These are phyloP conservation scores for Holocentrus rufus DNA, from an alignment of 2,797 vertebrate species.

Conservation along the genomic window DNA sequence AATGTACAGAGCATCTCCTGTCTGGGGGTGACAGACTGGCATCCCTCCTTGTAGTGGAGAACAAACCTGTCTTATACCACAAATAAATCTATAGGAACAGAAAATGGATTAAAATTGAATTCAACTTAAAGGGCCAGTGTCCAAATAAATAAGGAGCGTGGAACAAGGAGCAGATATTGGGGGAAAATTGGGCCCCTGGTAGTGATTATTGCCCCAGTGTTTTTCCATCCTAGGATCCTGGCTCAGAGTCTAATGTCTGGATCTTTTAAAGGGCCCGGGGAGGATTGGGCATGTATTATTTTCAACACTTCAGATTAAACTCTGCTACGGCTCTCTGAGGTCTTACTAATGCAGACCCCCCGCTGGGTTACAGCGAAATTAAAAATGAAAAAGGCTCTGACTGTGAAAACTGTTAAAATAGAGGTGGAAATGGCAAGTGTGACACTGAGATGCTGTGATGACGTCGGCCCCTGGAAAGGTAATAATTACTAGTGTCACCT, in stretches of 20 bases:
- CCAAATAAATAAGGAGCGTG: constrained; percentile 53
- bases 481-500: constrained; percentile 59
- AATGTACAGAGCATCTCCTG: constrained; percentile 42
- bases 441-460: constrained; percentile 61
- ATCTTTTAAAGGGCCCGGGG: constrained; percentile 67
- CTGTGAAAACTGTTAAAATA: constrained; percentile 54
- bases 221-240: constrained; percentile 69
- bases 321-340: constrained; percentile 60
- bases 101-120: constrained; percentile 43
- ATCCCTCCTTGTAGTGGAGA: constrained; percentile 27
- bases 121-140: constrained; percentile 39
- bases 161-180: constrained; percentile 61
- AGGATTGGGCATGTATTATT: constrained; percentile 68
- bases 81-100: constrained; percentile 37
- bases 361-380: constrained; percentile 66
- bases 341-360: constrained; percentile 64
- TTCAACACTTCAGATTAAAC: constrained; percentile 76
- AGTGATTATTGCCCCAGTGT: constrained; percentile 61
- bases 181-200: constrained; percentile 62
- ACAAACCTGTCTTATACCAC: constrained; percentile 34
- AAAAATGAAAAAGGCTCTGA: constrained; percentile 37
- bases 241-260: constrained; percentile 63
- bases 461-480: constrained; percentile 67
- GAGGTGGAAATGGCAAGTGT: constrained; percentile 60
- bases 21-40: constrained; percentile 2